phyloP scores from a whole-genome alignment of 2,797 vertebrate species.

The Pempheris klunzingeri region DNA sequence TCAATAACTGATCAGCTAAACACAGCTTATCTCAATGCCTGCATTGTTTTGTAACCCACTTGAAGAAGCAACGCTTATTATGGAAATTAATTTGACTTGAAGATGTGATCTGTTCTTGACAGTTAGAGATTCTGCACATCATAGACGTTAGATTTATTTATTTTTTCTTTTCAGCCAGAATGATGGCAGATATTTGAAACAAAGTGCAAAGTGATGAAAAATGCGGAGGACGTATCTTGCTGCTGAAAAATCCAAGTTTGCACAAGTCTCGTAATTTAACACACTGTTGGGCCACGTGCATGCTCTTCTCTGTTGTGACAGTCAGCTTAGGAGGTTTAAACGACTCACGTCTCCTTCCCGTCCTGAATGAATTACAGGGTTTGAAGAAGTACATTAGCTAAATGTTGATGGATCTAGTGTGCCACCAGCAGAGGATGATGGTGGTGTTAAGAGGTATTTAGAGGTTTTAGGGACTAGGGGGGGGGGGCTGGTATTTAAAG shows the following conservation, averaged over 20 bases:
- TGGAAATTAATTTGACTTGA: conserved; percentile 41
- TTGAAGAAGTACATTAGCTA: not conserved
- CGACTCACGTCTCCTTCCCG: conserved; percentile 35
- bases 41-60: conserved; percentile 29
- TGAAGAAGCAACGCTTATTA: conserved; percentile 16
- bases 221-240: not conserved
- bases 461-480: not conserved
- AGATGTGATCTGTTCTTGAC: conserved; percentile 44
- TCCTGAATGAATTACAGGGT: conserved; percentile 18
- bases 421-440: not conserved
- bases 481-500: not conserved
- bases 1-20: conserved; percentile 45
- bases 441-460: no score
- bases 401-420: not conserved
- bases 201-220: not conserved
- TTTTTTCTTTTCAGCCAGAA: conserved; percentile 25
- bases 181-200: conserved; percentile 15
- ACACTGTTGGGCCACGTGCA: conserved; percentile 43
- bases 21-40: conserved; percentile 45
- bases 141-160: conserved; percentile 1
- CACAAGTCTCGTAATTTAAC: conserved; percentile 17
- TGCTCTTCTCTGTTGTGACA: conserved; percentile 23
- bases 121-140: conserved; percentile 3
- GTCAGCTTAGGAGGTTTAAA: conserved; percentile 24
- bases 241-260: not conserved